Percentiles rank a stretch among this genome's conserved stretches.
Conservation (phyloP, 2,888 invertebrate genomes). For the Alloscopus bannaensis region DNA sequence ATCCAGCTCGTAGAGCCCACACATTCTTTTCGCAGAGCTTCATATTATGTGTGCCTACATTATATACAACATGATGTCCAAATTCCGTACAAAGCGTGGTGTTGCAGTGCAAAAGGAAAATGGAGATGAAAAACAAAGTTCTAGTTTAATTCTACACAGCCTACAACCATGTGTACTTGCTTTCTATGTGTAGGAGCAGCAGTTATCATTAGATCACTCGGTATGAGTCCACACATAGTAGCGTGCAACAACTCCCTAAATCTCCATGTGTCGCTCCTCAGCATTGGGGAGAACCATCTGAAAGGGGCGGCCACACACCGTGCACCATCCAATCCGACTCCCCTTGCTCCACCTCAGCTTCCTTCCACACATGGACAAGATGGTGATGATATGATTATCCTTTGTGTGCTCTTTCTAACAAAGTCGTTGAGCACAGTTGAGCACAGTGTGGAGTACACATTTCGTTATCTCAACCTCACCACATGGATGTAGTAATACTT, state of each 20-base stretch:
- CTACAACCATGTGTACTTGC: too few species aligned
- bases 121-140: neutral
- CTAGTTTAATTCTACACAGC: neutral
- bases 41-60: too few species aligned
- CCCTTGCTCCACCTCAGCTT: slow-evolving; percentile 33
- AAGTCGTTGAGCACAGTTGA: too few species aligned
- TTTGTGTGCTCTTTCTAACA: too few species aligned
- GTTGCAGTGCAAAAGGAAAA: neutral
- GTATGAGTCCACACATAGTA: too few species aligned
- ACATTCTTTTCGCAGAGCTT: too few species aligned
- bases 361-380: slow-evolving; percentile 49
- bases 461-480: neutral
- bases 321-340: slow-evolving; percentile 31
- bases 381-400: slow-evolving; percentile 20
- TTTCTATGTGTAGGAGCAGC: too few species aligned
- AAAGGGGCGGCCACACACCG: slow-evolving; percentile 42
- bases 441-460: too few species aligned
- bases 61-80: neutral
- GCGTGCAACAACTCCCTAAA: too few species aligned
- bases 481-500: neutral
- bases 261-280: slow-evolving; percentile 26
- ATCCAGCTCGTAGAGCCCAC: slow-evolving; percentile 7
- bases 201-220: too few species aligned
- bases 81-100: too few species aligned
- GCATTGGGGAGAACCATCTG: slow-evolving; percentile 43